Base-by-base conservation (phyloP, 2,888 invertebrate species). In the Baccha elongata region DNA sequence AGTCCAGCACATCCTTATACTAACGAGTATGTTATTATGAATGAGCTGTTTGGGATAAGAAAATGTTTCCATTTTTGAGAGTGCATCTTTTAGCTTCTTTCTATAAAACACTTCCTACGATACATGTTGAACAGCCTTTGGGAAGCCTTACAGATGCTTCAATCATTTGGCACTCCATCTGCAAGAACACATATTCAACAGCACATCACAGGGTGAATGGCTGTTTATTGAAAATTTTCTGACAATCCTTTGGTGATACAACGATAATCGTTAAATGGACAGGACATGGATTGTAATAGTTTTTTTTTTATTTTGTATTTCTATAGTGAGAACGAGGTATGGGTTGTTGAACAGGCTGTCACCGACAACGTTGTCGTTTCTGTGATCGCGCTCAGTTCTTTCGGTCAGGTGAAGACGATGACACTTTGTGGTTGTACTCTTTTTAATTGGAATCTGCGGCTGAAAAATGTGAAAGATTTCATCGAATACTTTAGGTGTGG, bases 81-180 rank as follows among this genome's bases (percentile, higher is more conserved):
- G 29, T 32, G 29, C 8, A 32, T 72, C 26, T 37, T 46, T 46
- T 55, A 64, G 53, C 21, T 64, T 37, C 53, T 58, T 71, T 46
- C 29, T 65, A 42, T n/a, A n/a, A n/a, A n/a, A n/a, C 71, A 65
- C 55, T 72, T 72, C 65, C 72, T 50, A 50, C 19, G 44, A 52
- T 44, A n/a, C n/a, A 60, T 78, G 64, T 78, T 72, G 44, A 65
- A 72, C 65, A 71, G 71, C 78, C 42, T 72, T 73, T 79, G 52
- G 44, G 53, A 68, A 52, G 53, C 44, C 35, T 72, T 73, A 60
- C 65, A 72, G 65, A 35, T 73, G 78, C 58, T 53, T 53, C 42
- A 68, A 60, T 50, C 50, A 50, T 68, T 44, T 75, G 40, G 42
- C 74, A 74, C 67, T 74, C 15, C 73, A 46, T 65, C 48, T 58